Percentiles rank a stretch among this genome's conserved stretches.
Conservation (phyloP, 2,797 vertebrate genomes). For the Myotis findleyi region DNA sequence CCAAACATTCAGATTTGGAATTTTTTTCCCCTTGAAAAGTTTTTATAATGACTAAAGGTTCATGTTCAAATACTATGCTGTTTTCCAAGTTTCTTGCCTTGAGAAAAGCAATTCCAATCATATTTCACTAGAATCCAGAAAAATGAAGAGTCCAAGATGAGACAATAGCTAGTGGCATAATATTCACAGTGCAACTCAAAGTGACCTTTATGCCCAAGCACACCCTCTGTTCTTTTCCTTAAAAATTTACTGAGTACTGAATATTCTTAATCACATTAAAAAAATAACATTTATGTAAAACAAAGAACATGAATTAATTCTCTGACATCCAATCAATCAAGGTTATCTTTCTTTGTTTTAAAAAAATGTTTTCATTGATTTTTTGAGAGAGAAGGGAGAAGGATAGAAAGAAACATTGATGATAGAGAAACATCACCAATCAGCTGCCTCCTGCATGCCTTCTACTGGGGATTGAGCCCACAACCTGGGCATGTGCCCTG, state of each 20-base stretch:
- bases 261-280: background rate
- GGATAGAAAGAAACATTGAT: no score
- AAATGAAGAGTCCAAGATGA: conserved; percentile 1
- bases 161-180: background rate
- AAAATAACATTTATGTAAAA: conserved; percentile 33
- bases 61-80: background rate
- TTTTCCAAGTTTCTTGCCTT: conserved; percentile 44
- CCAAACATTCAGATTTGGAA: background rate
- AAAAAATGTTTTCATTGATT: background rate
- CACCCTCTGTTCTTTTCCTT: background rate
- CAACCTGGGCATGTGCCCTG: no score
- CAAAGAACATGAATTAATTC: conserved; percentile 35
- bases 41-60: background rate
- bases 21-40: background rate
- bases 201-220: background rate
- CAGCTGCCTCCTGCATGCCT: no score
- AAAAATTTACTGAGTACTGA: conserved; percentile 23
- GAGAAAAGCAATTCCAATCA: conserved; percentile 38
- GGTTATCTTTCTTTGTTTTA: background rate
- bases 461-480: no score
- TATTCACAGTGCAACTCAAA: background rate
- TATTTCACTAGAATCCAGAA: conserved; percentile 56
- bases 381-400: no score
- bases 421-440: no score
- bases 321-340: background rate